A percentile compares a stretch with the other conserved stretches of the same genome.
Evolutionary conservation across 2,113 vertebrate species (phyloP).

Genomic region (Tylochromis polylepis): DNA sequence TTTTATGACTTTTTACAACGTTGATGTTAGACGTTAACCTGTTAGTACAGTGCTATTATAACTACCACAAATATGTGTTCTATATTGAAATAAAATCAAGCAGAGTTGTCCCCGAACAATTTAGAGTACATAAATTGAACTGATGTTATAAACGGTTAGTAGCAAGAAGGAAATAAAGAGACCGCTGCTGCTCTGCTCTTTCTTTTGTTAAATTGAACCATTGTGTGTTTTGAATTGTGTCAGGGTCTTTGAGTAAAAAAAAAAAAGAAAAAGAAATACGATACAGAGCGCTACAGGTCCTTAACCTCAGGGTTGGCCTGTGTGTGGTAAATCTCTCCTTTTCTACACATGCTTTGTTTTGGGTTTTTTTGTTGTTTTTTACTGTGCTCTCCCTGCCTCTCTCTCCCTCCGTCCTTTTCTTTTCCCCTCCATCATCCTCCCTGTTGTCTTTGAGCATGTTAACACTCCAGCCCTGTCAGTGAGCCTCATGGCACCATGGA

Average conservation of each 20-base stretch:
- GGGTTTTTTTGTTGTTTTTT: conserved; percentile 7
- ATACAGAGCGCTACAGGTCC: conserved; percentile 33
- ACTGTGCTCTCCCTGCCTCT: conserved; percentile 27
- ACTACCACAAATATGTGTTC: neutral
- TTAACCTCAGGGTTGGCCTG: conserved; percentile 60
- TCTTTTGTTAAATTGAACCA: conserved; percentile 2
- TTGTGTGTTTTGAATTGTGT: conserved; percentile 24
- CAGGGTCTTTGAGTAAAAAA: conserved; percentile 20
- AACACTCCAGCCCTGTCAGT: conserved; percentile 72
- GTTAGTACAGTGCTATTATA: neutral
- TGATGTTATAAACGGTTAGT: neutral
- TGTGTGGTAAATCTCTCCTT: conserved; percentile 62
- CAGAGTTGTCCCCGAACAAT: neutral
- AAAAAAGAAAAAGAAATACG: conserved; percentile 50
- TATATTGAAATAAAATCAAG: neutral
- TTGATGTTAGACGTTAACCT: neutral
- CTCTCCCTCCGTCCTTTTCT: conserved; percentile 47
- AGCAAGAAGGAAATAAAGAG: neutral
- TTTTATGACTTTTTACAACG: neutral
- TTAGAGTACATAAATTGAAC: neutral
- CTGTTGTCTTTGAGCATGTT: conserved; percentile 65
- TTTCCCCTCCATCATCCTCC: conserved; percentile 54
- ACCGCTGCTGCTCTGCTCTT: neutral
- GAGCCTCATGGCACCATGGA: conserved; percentile 72
- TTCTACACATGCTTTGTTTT: conserved; percentile 59